Evolutionary conservation across 2,888 invertebrate genomes (phyloP), one percentile per base, ranked within the genome.

Genomic region (Andrena flavipes): DNA sequence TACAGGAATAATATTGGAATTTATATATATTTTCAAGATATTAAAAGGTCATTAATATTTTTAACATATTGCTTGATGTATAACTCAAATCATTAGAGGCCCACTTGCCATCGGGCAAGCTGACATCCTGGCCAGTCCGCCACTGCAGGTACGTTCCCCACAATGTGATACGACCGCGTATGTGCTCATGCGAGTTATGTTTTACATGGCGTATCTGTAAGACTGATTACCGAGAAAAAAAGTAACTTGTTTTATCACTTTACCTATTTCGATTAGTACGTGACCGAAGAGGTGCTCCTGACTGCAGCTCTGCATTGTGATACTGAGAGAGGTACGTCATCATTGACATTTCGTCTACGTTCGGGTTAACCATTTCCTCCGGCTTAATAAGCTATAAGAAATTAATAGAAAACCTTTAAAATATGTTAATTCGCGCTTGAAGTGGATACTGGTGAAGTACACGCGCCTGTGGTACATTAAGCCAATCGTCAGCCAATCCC

Each of bases 321-420:
- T 97, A 98, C 94, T 98, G 98, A 60, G 98, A 97, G 88, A 98
- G 95, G 93, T 98, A 98, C 5, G 98, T 98, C 98, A 98, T 98
- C 97, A 98, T 98, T 35, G 97, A 97, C 94, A 97, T 96, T 94
- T 98, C 98, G 93, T 98, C 98, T 85, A 98, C 97, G 92, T 98
- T 97, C 48, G 98, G 98, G 94, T 97, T 97, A 80, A 97, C 96
- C 95, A 98, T 96, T 94, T 98, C 98, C 92, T 98, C 97, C 6
- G 98, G 98, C 94, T 96, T 97, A 90, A 98, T 97, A 84, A 98
- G 95, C 96, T 96, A 92, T 73, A 78, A 35, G 30, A 62, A 30
- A 49, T 16, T 42, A 42, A 42, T 0, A 42, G 42, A 16, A 16
- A 42, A 42, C 16, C 42, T 42, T 42, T 42, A 42, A 16, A 16